These are phyloP conservation scores for Selene dorsalis DNA, from an alignment of 2,797 vertebrate species.

Conservation along the genomic window DNA sequence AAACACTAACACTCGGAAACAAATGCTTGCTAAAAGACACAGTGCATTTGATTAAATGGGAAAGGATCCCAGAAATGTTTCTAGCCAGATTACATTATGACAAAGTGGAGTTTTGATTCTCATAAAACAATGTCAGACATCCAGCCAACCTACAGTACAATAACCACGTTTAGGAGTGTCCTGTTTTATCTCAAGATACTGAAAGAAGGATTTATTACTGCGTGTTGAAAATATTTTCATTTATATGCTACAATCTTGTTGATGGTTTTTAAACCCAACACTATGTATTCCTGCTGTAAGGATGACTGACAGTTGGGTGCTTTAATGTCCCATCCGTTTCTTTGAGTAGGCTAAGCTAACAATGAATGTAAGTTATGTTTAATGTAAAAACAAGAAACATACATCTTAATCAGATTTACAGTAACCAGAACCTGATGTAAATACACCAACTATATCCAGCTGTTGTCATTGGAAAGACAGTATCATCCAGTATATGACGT, in stretches of 20 bases:
- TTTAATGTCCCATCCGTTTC: conserved; percentile 3
- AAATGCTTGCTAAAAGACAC: conserved; percentile 3
- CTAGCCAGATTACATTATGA: conserved; percentile 23
- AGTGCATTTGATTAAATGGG: conserved; percentile 36
- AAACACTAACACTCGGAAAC: neutral
- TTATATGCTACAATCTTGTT: neutral
- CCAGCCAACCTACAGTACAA: neutral
- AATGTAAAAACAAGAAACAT: conserved; percentile 22
- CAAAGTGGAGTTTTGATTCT: conserved; percentile 15
- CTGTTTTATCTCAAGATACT: neutral
- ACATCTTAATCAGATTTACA: conserved; percentile 35
- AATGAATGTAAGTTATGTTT: neutral
- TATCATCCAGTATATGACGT: neutral
- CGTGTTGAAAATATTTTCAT: conserved; percentile 3
- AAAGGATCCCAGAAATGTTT: conserved; percentile 25
- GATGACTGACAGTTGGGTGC: neutral
- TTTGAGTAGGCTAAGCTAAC: neutral
- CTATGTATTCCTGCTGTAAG: neutral
- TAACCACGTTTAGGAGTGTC: conserved; percentile 9
- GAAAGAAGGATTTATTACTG: neutral
- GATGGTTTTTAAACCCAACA: neutral
- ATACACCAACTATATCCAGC: neutral
- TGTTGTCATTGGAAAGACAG: conserved; percentile 6
- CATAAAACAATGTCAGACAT: conserved; percentile 22
- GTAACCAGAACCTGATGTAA: conserved; percentile 33